A percentile compares a stretch with the other conserved stretches of the same genome.
Conservation (phyloP, 30 jellyfish, hydroid and myxozoan species). For the Chrysaora quinquecirrha region DNA sequence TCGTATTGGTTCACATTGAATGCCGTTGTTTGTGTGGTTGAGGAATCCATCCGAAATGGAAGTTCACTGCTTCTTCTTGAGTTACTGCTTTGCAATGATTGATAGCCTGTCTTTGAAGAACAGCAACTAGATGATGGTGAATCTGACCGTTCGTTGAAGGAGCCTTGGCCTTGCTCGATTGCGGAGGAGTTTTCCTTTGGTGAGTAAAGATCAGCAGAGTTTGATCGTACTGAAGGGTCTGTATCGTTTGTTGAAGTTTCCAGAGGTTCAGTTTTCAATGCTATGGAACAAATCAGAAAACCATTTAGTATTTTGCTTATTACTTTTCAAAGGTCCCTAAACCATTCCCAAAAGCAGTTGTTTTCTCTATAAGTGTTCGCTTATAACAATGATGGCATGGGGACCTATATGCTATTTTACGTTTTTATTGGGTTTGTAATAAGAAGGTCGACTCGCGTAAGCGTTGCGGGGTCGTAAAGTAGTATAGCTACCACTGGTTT, state of each 20-base stretch:
- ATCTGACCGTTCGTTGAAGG: constrained; percentile 33
- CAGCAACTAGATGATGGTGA: constrained; percentile 44
- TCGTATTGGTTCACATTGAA: constrained; percentile 38
- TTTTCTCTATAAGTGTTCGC: neutral
- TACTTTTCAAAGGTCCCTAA: too few species aligned
- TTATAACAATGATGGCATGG: neutral
- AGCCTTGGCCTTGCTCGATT: constrained; percentile 19
- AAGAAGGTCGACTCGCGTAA: too few species aligned
- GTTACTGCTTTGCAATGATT: neutral
- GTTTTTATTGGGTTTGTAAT: too few species aligned
- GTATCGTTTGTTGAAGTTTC: neutral
- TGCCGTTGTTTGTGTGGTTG: constrained; percentile 37
- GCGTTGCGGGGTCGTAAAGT: too few species aligned
- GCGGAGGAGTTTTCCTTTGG: neutral
- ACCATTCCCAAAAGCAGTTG: too few species aligned
- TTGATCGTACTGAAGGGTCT: neutral
- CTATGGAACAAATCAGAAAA: neutral
- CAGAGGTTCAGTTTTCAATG: neutral
- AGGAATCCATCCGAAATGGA: neutral
- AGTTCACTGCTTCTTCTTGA: constrained; percentile 13
- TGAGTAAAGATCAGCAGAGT: neutral
- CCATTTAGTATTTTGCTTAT: too few species aligned
- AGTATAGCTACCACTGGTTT: too few species aligned
- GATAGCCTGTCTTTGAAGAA: constrained; percentile 23
- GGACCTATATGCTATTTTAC: neutral